These are phyloP conservation scores for Ciona savignyi DNA, from an alignment of 23 tunicate genomes.

Conservation along the genomic window DNA sequence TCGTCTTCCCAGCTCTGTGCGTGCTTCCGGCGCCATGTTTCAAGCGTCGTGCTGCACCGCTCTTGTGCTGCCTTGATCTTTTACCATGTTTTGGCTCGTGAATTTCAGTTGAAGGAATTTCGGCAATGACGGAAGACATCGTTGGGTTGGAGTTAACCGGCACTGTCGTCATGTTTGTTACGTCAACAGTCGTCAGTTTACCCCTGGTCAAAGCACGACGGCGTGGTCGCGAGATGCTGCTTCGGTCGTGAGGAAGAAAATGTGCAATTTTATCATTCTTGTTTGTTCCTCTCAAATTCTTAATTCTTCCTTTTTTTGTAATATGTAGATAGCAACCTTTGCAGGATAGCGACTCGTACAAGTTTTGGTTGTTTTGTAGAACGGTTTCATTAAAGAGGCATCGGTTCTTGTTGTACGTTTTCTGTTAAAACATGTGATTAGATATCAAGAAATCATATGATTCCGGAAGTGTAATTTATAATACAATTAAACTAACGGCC, in stretches of 20 bases:
- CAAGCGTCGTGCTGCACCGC: not conserved
- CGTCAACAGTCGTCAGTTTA: not conserved
- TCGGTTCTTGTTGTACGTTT: not conserved
- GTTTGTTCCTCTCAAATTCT: not conserved
- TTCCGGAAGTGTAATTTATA: too few relatives aligned
- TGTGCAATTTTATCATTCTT: not conserved
- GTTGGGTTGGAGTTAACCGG: not conserved
- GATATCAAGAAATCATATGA: too few relatives aligned
- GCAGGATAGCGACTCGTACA: not conserved
- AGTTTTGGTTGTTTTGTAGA: not conserved
- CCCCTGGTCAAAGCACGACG: not conserved
- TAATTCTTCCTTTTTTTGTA: not conserved
- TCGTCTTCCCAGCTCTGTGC: not conserved
- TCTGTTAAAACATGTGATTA: not conserved
- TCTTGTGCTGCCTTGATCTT: not conserved
- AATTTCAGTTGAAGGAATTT: not conserved
- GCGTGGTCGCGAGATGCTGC: not conserved
- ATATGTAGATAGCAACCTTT: not conserved
- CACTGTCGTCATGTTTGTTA: not conserved
- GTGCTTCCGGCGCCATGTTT: constrained; percentile 1
- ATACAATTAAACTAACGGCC: too few relatives aligned
- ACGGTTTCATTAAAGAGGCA: not conserved
- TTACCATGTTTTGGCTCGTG: not conserved
- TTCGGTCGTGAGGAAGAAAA: not conserved
- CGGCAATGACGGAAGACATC: not conserved